These are phyloP conservation scores for Marmota monax DNA, from an alignment of 2,113 vertebrate species.

Conservation along the genomic window DNA sequence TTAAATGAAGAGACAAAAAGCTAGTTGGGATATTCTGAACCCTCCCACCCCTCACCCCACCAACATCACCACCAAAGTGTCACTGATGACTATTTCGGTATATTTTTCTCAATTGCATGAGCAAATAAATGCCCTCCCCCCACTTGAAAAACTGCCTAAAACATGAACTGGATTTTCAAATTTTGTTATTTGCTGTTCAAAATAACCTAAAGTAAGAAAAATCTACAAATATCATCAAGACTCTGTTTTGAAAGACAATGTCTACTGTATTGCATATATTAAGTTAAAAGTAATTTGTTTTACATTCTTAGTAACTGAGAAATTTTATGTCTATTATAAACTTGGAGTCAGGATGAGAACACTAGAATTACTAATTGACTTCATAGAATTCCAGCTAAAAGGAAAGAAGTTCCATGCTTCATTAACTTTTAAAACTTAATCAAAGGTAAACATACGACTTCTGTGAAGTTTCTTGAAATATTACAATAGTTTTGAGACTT, in stretches of 20 bases:
- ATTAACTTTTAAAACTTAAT: conserved; percentile 13
- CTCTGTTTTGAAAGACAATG: background rate
- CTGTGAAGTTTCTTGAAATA: conserved; percentile 15
- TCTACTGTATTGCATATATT: background rate
- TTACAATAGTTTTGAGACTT: background rate
- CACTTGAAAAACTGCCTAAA: background rate
- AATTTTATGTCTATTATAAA: conserved; percentile 41
- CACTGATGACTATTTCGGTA: background rate
- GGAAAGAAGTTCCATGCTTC: background rate
- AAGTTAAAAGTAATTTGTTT: conserved; percentile 34
- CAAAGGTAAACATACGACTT: background rate
- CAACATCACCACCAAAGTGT: background rate
- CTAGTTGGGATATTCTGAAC: background rate
- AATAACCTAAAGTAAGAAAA: conserved; percentile 34
- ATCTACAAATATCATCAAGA: background rate
- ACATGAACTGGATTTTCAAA: conserved; percentile 2
- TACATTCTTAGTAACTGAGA: conserved; percentile 52
- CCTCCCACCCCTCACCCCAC: background rate
- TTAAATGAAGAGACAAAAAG: background rate
- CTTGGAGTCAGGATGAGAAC: conserved; percentile 6
- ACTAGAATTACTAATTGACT: conserved; percentile 36
- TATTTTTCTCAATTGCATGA: background rate
- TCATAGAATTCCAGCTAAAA: conserved; percentile 30
- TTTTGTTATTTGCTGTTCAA: background rate
- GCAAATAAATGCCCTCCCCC: background rate